A percentile compares a stretch with the other conserved stretches of the same genome.
phyloP scores from a whole-genome alignment of 2,888 invertebrate genomes.

The Slavum lentiscoides region DNA sequence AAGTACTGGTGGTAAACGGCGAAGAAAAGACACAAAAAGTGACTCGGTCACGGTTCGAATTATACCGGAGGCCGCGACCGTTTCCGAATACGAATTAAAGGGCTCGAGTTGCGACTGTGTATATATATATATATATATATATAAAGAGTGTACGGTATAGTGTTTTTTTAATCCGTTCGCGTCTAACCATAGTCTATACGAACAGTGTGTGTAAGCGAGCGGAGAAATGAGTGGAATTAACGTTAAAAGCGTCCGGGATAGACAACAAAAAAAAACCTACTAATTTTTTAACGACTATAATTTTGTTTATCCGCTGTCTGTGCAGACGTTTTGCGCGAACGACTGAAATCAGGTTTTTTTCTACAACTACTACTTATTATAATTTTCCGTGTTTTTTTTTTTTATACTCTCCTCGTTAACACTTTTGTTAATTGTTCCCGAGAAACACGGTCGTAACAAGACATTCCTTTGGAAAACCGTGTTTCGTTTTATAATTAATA shows the following conservation, averaged over 20 bases:
- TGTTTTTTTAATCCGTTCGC: too few relatives aligned
- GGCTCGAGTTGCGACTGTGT: conserved; percentile 3
- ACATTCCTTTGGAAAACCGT: too few relatives aligned
- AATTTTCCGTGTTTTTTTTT: neutral
- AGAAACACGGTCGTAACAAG: conserved; percentile 15
- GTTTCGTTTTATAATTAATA: too few relatives aligned
- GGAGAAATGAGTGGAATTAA: neutral
- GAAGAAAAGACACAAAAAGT: conserved; percentile 35
- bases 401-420: conserved; percentile 8
- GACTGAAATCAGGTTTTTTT: conserved; percentile 24
- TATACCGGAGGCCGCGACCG: conserved; percentile 39
- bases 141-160: neutral
- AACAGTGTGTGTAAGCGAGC: too few relatives aligned
- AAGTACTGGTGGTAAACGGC: conserved; percentile 16
- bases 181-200: too few relatives aligned
- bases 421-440: neutral
- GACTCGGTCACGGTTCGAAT: conserved; percentile 51
- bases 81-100: conserved; percentile 32
- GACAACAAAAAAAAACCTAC: neutral
- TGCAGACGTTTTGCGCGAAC: conserved; percentile 19
- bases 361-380: neutral
- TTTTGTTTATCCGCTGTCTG: conserved; percentile 23
- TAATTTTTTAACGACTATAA: conserved; percentile 35
- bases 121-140: neutral
- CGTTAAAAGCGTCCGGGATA: conserved; percentile 17